Conservation (phyloP, 2,888 invertebrate species). For the Temnothorax rugatulus region DNA sequence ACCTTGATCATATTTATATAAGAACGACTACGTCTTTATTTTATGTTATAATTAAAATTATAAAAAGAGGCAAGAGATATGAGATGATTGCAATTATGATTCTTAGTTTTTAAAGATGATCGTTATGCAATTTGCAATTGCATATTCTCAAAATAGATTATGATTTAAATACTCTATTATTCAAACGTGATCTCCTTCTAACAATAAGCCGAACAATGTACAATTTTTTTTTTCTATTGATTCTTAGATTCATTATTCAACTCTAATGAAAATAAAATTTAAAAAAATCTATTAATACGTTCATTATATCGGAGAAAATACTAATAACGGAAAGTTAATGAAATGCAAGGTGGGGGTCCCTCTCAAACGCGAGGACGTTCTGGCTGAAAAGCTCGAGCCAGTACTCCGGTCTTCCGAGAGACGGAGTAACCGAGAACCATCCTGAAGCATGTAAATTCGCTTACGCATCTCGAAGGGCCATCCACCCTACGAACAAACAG, state of each 20-base stretch:
- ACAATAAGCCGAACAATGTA: neutral
- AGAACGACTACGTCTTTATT: neutral
- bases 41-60: neutral
- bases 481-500: conserved; percentile 78
- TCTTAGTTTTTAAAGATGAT: neutral
- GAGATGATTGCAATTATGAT: neutral
- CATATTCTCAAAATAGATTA: neutral
- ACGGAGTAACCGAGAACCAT: conserved; percentile 74
- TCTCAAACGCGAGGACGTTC: conserved; percentile 68
- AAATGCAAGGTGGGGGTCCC: conserved; percentile 69
- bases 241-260: neutral
- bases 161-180: conserved; percentile 2
- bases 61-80: neutral
- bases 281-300: conserved; percentile 13
- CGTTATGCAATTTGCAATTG: neutral
- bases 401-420: conserved; percentile 73
- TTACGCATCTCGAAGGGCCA: conserved; percentile 78
- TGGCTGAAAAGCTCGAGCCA: conserved; percentile 73
- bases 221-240: neutral
- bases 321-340: conserved; percentile 74
- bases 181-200: neutral
- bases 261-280: neutral
- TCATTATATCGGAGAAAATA: conserved; percentile 67
- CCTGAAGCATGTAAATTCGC: conserved; percentile 78
- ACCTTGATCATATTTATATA: neutral